Conservation (phyloP, 2,888 invertebrate genomes). For the Diadegma fenestrale region DNA sequence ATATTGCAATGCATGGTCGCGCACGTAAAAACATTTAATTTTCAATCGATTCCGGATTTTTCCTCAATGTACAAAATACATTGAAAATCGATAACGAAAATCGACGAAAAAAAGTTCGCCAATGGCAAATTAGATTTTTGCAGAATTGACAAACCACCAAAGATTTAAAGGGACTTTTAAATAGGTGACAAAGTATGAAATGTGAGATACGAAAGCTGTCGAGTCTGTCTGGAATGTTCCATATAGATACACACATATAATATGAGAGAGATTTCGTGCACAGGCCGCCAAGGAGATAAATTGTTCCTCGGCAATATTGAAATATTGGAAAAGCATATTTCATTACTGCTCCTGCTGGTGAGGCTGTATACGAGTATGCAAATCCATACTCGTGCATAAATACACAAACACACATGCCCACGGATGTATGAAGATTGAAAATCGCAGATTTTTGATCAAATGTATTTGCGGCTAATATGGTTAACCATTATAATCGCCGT, state of each 20-base stretch:
- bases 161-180: not conserved
- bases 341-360: conserved; percentile 72
- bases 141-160: not conserved
- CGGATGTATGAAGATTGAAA: not conserved
- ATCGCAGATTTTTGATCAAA: not conserved
- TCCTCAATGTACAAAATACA: too few relatives aligned
- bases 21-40: not conserved
- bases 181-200: not conserved
- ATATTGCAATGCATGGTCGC: not conserved
- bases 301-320: conserved; percentile 79
- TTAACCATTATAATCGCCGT: not conserved
- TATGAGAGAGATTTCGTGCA: conserved; percentile 32
- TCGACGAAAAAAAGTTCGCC: not conserved
- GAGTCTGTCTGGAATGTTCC: conserved; percentile 26
- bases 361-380: conserved; percentile 30
- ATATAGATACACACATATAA: conserved; percentile 8
- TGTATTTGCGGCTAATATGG: conserved; percentile 18
- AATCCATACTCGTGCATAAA: not conserved
- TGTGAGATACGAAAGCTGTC: not conserved
- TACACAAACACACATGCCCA: not conserved
- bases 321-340: conserved; percentile 81
- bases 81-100: not conserved
- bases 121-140: not conserved
- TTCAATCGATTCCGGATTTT: too few relatives aligned
- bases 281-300: conserved; percentile 76